phyloP scores from a whole-genome alignment of 2,888 invertebrate genomes.

The Diloba caeruleocephala region DNA sequence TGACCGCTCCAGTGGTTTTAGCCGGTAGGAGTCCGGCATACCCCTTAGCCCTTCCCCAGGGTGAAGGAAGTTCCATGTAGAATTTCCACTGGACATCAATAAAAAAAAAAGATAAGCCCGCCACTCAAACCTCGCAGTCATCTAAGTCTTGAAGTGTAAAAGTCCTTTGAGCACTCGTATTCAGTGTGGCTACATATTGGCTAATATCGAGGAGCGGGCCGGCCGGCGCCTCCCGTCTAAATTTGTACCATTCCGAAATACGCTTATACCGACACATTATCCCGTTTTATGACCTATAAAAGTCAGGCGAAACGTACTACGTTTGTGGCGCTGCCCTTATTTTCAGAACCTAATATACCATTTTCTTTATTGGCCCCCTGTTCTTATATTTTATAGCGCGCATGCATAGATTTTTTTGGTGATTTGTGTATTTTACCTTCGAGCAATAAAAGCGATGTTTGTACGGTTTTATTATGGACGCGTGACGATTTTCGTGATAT shows the following conservation, averaged over 20 bases:
- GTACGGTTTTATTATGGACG: slow-evolving; percentile 78
- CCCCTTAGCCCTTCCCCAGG: no score
- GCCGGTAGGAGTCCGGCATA: no score
- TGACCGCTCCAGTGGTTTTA: no score
- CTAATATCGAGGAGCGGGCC: slow-evolving; percentile 72
- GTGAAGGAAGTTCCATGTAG: no score
- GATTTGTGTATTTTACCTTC: slow-evolving; percentile 81
- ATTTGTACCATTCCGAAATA: slow-evolving; percentile 88
- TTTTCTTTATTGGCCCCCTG: slow-evolving; percentile 80
- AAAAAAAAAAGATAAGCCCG: no score
- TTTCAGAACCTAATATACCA: slow-evolving; percentile 84
- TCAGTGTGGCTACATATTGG: slow-evolving; percentile 74
- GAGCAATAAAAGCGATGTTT: slow-evolving; percentile 79
- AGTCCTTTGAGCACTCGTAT: slow-evolving; percentile 53
- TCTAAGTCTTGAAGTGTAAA: slow-evolving; percentile 59
- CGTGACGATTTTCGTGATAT: slow-evolving; percentile 81
- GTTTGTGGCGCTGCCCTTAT: slow-evolving; percentile 86
- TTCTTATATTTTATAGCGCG: slow-evolving; percentile 80
- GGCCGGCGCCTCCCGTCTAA: slow-evolving; percentile 80
- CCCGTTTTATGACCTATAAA: slow-evolving; percentile 88
- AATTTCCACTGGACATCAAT: background rate
- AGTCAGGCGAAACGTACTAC: slow-evolving; percentile 85
- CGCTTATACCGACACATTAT: slow-evolving; percentile 87
- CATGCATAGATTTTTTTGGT: slow-evolving; percentile 83
- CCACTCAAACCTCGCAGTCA: background rate